Evolutionary conservation across 1,140 invertebrate genomes (phyloP), one percentile per base, ranked within the genome.

Genomic region (Metopolophium dirhodum): DNA sequence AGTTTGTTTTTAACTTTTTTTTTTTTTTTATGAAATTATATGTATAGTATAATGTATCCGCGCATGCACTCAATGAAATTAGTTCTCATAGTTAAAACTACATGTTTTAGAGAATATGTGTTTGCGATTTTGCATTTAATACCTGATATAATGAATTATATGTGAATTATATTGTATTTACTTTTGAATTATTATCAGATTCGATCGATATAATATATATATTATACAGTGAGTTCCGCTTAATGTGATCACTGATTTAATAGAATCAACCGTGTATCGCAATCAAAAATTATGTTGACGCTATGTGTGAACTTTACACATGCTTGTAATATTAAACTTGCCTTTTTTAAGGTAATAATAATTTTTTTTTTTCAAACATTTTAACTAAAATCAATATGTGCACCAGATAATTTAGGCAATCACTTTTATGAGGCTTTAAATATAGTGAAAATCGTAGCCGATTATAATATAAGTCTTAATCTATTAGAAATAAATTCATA

Each of bases 1-100:
- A 85, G 77, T 83, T 83, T 35, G 82, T 83, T 83, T 83, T 83
- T 9, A 83, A 77, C 11, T 20, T 77, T 68, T 68, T 61, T 51
- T 68, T 68, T 77, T 77, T 77, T 83, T 83, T 83, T 41, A 23
- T 41, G 22, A 83, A 83, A 83, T 83, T 23, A 83, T 83, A 20
- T 68, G 30, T 68, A n/a, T 68, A n/a, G 30, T 68, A 68, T 77
- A n/a, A 7, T 68, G 11, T 77, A 23, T 83, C 41, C 82, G 37
- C 35, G 22, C 20, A 41, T 83, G 82, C 82, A 83, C 82, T 83
- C 82, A 41, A 83, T 83, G 82, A 83, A 83, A 83, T 83, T 83
- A 83, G 82, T 83, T 41, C 22, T 41, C 22, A 83, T 83, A 83
- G 37, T 83, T 83, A 83, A 37, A 83, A 37, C 7, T 83, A 83